Base-by-base conservation (phyloP, 2,113 vertebrate genomes). In the Cygnus buccinator region DNA sequence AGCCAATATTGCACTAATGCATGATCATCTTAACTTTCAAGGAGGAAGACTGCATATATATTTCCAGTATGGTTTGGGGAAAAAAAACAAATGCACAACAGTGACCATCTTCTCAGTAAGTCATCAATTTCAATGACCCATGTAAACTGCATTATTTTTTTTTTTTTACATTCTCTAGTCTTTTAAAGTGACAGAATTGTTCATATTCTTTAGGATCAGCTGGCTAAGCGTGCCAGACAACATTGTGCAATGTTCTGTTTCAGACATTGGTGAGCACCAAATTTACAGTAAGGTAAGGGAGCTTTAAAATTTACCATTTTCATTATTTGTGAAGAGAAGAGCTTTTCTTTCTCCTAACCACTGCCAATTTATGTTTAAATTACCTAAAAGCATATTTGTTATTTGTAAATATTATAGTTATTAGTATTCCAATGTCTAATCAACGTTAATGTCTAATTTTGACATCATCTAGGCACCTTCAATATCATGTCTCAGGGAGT, bases 1-100 rank as follows among this genome's bases (percentile, higher is more conserved):
- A 93, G 85, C 76, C 0, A 0, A 55, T 81, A 89, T 88, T 93
- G 67, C 84, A 65, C 61, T 89, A 89, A 90, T 89, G 58, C 70
- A 89, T 88, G 92, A 94, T 91, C 75, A 72, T 90, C 15, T 8
- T 94, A 74, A 63, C 90, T 90, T 94, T 79, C 62, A 94, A 89
- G 79, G 58, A 79, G 35, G 70, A 79, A 85, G 72, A 71, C 73
- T 91, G 78, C 50, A 33, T 70, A 33, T 66, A 15, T 79, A 72
- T 91, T 94, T 67, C 44, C 73, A 95, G 44, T 76, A n/a, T 55
- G n/a, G 52, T 87, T 89, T 70, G 26, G 35, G 39, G 3, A 21
- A 52, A 43, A n/a, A 65, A 22, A 9, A 37, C 35, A 65, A 31
- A 2, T 2, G 4, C 37, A 76, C 28, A 66, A 29, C 37, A 80